Base-by-base conservation (phyloP, 2,888 invertebrate genomes). In the Mythimna vitellina region DNA sequence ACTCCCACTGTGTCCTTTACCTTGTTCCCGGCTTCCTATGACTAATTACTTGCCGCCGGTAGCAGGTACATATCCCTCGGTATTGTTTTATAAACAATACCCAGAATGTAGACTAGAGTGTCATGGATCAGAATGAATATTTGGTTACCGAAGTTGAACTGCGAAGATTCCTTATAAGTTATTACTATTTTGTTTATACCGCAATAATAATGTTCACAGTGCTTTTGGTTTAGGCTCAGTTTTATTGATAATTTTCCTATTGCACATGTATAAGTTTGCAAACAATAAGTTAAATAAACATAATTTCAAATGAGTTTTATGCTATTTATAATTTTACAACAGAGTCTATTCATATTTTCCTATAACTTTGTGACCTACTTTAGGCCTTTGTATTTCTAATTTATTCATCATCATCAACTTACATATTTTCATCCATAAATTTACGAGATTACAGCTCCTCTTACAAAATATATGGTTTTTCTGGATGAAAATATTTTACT, bases 1-100 rank as follows among this genome's bases (percentile, higher is more conserved):
- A 89, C 93, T 94, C 91, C 87, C 86, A 78, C 89, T 85, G 91
- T 92, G 95, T 94, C 95, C 95, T 96, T 95, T 93, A 91, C 92
- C 91, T 93, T 92, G 92, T 91, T 92, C 91, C 90, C 84, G 86
- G 84, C 90, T 89, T 90, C 90, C 89, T 90, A 89, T 87, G 84
- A 83, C 85, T 91, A 91, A 91, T 91, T 90, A 89, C 69, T 84
- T 78, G 71, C 77, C 66, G 67, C 70, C 67, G 61, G 72, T 78
- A 68, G 66, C 76, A 66, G 76, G 76, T 82, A 82, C 63, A 62
- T 66, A 65, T 57, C 46, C 64, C 60, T 79, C 35, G n/a, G 49
- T 70, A 73, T 80, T 83, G 70, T 83, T 73, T 82, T 73, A 76
- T 73, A 79, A 74, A 86, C 80, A 84, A 73, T 74, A 73, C 77